These are phyloP conservation scores for Tetrao urogallus DNA, from an alignment of 2,113 vertebrate species.

Conservation along the genomic window DNA sequence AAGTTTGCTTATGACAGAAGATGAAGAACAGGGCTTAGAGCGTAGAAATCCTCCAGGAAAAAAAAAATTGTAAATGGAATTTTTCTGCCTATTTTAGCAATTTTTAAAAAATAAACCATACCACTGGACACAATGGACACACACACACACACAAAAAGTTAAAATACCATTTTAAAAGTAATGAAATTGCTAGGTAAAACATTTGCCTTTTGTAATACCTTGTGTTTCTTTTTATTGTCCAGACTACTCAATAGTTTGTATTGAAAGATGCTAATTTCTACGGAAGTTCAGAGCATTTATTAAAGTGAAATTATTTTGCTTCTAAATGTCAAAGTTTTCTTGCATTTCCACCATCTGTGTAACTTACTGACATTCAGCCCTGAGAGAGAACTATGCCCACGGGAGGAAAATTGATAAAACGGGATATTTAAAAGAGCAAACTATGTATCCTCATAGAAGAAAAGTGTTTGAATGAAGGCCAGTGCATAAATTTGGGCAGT, in stretches of 20 bases:
- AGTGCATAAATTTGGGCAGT: slow-evolving; percentile 1
- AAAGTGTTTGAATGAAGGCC: neutral
- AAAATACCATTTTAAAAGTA: neutral
- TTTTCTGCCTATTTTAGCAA: neutral
- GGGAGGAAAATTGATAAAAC: slow-evolving; percentile 22
- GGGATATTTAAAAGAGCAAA: slow-evolving; percentile 42
- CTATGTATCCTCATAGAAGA: neutral
- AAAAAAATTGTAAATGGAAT: neutral
- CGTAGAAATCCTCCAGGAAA: neutral
- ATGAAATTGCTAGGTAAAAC: neutral
- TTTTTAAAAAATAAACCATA: neutral
- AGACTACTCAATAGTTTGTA: neutral
- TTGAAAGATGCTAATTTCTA: slow-evolving; percentile 33
- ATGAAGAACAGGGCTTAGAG: neutral
- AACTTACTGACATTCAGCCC: slow-evolving; percentile 32
- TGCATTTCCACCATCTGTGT: slow-evolving; percentile 35
- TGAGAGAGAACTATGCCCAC: neutral
- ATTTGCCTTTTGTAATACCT: neutral
- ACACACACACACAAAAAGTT: neutral
- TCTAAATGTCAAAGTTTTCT: slow-evolving; percentile 56
- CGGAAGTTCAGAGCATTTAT: neutral
- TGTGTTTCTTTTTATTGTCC: neutral
- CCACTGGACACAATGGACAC: neutral
- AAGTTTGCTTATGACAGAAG: neutral
- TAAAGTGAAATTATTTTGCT: slow-evolving; percentile 16